phyloP scores from a whole-genome alignment of 2,797 vertebrate genomes.

The Nyctibius grandis region DNA sequence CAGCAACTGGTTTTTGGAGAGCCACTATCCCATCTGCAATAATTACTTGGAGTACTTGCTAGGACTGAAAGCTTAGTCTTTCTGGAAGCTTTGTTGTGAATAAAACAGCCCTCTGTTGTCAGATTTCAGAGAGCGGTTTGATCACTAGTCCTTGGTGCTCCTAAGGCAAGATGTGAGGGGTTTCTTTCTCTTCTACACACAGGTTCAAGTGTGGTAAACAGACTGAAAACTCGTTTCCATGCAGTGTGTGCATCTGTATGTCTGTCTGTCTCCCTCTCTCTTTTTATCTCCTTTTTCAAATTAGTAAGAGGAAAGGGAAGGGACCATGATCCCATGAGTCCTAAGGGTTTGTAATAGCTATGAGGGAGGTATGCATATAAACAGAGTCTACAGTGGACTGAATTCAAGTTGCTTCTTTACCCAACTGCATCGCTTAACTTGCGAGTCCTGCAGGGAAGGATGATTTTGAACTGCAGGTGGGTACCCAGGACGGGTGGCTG shows the following conservation, averaged over 20 bases:
- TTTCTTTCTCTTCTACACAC: background rate
- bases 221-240: background rate
- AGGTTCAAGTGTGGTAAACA: background rate
- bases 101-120: background rate
- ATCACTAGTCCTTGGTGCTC: background rate
- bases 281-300: background rate
- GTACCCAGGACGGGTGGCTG: background rate
- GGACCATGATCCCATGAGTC: background rate
- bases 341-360: background rate
- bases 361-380: background rate
- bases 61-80: background rate
- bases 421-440: background rate
- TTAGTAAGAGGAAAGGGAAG: background rate
- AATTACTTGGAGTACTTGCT: background rate
- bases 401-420: background rate
- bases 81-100: background rate
- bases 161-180: background rate
- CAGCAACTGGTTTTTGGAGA: background rate
- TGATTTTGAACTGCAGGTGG: background rate
- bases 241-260: background rate
- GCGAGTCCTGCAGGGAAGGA: background rate
- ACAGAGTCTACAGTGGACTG: background rate
- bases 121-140: background rate
- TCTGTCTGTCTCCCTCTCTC: background rate
- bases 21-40: background rate